Evolutionary conservation across 2,113 vertebrate species (phyloP).

Genomic region (Onychostoma macrolepis): DNA sequence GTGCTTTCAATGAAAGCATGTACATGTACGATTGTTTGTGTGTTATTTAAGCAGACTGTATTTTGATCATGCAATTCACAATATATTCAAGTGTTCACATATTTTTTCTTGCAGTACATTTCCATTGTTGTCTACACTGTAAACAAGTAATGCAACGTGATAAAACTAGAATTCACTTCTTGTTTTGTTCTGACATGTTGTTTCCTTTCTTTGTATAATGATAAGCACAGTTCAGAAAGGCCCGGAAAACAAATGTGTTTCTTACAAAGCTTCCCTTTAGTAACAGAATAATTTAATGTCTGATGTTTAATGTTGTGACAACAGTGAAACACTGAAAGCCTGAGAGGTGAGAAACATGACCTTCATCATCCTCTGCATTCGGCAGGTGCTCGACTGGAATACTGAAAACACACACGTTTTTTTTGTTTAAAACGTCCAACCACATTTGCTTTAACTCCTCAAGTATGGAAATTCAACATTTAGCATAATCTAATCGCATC

Average conservation of each 20-base stretch:
- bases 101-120: neutral
- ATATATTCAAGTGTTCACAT: neutral
- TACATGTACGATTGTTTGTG: neutral
- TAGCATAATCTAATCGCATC: constrained; percentile 6
- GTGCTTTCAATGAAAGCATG: neutral
- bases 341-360: neutral
- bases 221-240: neutral
- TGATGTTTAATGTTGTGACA: constrained; percentile 8
- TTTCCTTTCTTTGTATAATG: neutral
- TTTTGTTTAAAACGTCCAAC: neutral
- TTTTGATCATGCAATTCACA: neutral
- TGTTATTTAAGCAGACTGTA: neutral
- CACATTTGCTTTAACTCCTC: neutral
- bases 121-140: neutral
- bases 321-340: neutral
- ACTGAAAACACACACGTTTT: neutral
- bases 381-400: neutral
- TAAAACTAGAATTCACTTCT: neutral
- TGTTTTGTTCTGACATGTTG: neutral
- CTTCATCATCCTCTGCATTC: neutral
- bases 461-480: constrained; percentile 21
- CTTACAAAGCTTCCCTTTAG: neutral
- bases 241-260: neutral
- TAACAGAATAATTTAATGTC: neutral
- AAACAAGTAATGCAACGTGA: neutral